Conservation (phyloP, 2,113 vertebrate species). For the Brachirus orientalis region DNA sequence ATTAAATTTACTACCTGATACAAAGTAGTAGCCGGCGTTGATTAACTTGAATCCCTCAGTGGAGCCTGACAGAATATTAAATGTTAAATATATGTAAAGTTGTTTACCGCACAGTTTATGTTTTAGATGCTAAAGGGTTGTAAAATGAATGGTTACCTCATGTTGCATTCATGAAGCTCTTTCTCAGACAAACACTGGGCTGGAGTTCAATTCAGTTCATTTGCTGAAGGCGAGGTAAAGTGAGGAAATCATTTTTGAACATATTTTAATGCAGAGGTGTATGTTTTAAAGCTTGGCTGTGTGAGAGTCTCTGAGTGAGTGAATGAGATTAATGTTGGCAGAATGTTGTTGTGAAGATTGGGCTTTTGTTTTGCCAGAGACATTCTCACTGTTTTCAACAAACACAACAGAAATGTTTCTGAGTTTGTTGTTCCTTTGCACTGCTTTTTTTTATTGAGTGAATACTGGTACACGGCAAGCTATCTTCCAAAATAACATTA, state of each 20-base stretch:
- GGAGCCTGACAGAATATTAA: constrained; percentile 36
- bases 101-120: constrained; percentile 61
- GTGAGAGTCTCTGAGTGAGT: constrained; percentile 42
- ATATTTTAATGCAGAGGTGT: constrained; percentile 25
- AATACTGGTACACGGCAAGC: constrained; percentile 63
- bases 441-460: constrained; percentile 61
- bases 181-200: constrained; percentile 41
- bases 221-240: constrained; percentile 27
- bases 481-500: constrained; percentile 73
- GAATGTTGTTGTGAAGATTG: constrained; percentile 5
- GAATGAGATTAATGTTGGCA: constrained; percentile 41
- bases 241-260: constrained; percentile 39
- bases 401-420: constrained; percentile 54
- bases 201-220: constrained; percentile 43
- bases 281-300: constrained; percentile 27
- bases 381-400: constrained; percentile 65
- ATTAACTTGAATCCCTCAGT: constrained; percentile 36
- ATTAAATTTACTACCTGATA: constrained; percentile 52
- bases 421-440: constrained; percentile 74
- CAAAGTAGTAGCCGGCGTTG: constrained; percentile 40
- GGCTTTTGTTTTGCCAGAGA: constrained; percentile 46
- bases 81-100: constrained; percentile 56
- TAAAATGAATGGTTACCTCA: constrained; percentile 69
- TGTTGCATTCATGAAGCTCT: constrained; percentile 55
- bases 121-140: constrained; percentile 52